These are phyloP conservation scores for Diplolepis rosae DNA, from an alignment of 2,888 invertebrate genomes.

Conservation along the genomic window DNA sequence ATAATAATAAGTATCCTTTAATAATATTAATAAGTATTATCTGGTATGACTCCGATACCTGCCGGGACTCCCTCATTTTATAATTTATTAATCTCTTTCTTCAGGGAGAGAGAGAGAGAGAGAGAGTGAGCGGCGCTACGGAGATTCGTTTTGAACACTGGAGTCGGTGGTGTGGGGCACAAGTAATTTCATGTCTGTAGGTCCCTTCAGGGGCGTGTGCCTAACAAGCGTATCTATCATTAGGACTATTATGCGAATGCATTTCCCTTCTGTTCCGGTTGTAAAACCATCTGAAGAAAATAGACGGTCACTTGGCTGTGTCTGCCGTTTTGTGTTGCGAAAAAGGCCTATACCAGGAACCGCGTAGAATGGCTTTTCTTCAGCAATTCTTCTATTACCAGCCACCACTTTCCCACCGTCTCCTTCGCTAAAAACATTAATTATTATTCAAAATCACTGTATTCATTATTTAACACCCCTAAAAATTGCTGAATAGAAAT, in stretches of 20 bases:
- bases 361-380: constrained; percentile 66
- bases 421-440: constrained; percentile 76
- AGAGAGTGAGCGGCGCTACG: constrained; percentile 50
- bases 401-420: constrained; percentile 76
- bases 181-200: constrained; percentile 59
- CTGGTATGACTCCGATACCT: constrained; percentile 65
- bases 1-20: constrained; percentile 51
- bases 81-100: background rate
- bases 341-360: constrained; percentile 72
- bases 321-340: constrained; percentile 50
- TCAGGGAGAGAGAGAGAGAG: background rate
- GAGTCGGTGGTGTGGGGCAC: constrained; percentile 72
- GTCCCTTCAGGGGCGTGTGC: constrained; percentile 63
- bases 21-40: constrained; percentile 65
- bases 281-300: constrained; percentile 18
- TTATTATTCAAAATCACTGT: background rate
- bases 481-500: too few species aligned
- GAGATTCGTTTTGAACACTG: constrained; percentile 70
- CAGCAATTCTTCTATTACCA: constrained; percentile 65
- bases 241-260: constrained; percentile 27
- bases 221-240: constrained; percentile 42
- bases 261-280: constrained; percentile 11
- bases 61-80: constrained; percentile 46
- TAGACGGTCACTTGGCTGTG: constrained; percentile 6
- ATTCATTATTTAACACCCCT: too few species aligned